Conservation (phyloP, 2,797 vertebrate genomes). For the Phylloscopus collybita region DNA sequence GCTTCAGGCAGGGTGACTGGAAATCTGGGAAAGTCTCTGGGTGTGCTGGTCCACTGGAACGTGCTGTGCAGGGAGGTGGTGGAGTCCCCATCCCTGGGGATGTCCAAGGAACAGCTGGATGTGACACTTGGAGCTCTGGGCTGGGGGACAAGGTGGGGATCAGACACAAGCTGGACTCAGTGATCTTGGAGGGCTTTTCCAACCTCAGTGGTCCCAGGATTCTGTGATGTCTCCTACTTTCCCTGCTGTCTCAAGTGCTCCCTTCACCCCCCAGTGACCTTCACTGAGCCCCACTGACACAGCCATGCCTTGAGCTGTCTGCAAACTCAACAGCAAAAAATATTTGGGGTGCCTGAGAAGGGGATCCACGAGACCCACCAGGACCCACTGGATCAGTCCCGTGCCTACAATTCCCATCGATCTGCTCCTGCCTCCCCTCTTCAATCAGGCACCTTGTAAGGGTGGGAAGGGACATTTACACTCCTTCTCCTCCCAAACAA, state of each 20-base stretch:
- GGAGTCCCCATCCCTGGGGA: background rate
- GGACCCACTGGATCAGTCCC: background rate
- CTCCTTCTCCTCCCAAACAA: constrained; percentile 38
- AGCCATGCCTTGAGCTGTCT: background rate
- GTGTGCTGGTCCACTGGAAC: background rate
- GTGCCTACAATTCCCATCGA: background rate
- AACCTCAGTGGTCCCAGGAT: background rate
- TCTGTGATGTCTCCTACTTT: background rate
- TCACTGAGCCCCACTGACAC: background rate
- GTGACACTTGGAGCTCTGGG: background rate
- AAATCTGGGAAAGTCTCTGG: background rate
- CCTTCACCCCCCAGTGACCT: background rate
- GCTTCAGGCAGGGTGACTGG: background rate
- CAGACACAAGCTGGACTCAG: rapidly evolving
- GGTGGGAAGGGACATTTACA: constrained; percentile 30
- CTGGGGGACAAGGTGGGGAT: background rate
- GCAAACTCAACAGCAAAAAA: background rate
- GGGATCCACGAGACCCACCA: background rate
- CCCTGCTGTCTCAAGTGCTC: background rate
- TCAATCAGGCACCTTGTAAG: constrained; percentile 27
- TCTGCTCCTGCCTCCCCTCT: background rate
- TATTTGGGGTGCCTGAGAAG: background rate
- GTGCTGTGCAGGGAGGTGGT: background rate
- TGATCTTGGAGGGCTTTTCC: background rate
- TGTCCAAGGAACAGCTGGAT: rapidly evolving